These are phyloP conservation scores for Aurelia sp. DNA, from an alignment of 30 jellyfish, hydroid and myxozoan genomes.

Conservation along the genomic window DNA sequence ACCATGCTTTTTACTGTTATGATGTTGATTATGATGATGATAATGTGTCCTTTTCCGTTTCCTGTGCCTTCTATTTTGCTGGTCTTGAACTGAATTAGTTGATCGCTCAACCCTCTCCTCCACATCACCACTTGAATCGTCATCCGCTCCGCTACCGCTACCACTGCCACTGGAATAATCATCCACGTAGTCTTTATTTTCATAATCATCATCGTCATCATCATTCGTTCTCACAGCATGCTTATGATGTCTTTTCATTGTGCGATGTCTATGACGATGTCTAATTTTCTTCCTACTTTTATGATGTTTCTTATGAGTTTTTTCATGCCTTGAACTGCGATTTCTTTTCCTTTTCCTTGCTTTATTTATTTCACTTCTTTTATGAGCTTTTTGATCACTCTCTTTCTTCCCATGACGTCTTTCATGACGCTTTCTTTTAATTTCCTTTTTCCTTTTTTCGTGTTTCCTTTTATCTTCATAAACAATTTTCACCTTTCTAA, in stretches of 20 bases:
- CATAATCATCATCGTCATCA: slow-evolving; percentile 30
- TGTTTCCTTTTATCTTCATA: not conserved
- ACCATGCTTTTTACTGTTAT: slow-evolving; percentile 5
- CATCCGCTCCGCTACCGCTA: slow-evolving; percentile 59
- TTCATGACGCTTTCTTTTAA: not conserved
- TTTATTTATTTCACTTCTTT: slow-evolving; percentile 7
- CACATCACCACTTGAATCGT: slow-evolving; percentile 48
- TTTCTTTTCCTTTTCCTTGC: slow-evolving; percentile 8
- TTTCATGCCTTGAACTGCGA: not conserved
- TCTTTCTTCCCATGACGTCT: slow-evolving; percentile 3
- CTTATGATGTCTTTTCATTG: not conserved
- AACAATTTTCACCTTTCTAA: slow-evolving; percentile 12
- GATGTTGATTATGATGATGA: not conserved
- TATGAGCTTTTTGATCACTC: not conserved
- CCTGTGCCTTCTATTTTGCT: slow-evolving; percentile 20
- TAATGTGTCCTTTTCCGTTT: slow-evolving; percentile 10
- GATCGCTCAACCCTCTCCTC: slow-evolving; percentile 74
- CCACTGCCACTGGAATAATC: slow-evolving; percentile 52
- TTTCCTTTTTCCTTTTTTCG: not conserved
- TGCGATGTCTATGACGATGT: not conserved
- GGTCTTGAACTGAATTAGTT: slow-evolving; percentile 3
- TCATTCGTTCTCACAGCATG: not conserved
- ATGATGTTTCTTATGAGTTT: slow-evolving; percentile 12
- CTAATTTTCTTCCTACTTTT: not conserved
- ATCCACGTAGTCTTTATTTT: slow-evolving; percentile 23